phyloP scores from a whole-genome alignment of 2,797 vertebrate genomes.

The Sebastes nivosus region DNA sequence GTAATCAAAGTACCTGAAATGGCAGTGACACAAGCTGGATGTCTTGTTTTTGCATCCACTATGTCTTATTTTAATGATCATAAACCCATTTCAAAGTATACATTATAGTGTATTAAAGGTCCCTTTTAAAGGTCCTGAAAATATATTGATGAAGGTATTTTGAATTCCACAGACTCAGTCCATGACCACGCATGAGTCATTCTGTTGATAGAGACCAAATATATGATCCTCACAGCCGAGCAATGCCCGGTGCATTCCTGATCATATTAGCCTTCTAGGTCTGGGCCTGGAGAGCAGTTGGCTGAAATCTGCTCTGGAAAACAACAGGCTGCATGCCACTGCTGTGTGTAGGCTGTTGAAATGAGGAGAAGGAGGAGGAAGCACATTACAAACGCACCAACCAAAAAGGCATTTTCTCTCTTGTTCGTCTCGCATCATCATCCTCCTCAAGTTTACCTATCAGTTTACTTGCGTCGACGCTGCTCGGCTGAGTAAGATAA shows the following conservation, averaged over 20 bases:
- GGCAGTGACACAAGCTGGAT: slow-evolving; percentile 15
- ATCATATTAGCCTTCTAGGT: slow-evolving; percentile 52
- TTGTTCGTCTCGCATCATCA: neutral
- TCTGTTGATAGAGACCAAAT: slow-evolving; percentile 69
- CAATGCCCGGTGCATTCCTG: slow-evolving; percentile 59
- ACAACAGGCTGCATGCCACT: slow-evolving; percentile 38
- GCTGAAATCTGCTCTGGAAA: slow-evolving; percentile 47
- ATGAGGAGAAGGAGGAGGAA: slow-evolving; percentile 10
- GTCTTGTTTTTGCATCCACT: neutral
- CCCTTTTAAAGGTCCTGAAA: slow-evolving; percentile 20
- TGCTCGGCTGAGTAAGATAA: slow-evolving; percentile 41
- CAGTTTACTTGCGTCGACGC: slow-evolving; percentile 32
- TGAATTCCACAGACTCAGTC: slow-evolving; percentile 61
- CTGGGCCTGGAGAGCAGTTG: slow-evolving; percentile 27
- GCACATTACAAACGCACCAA: neutral
- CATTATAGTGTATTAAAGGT: slow-evolving; percentile 12
- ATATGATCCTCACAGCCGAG: slow-evolving; percentile 59
- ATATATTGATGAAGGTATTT: neutral
- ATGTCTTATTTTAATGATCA: neutral
- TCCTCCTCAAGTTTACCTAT: slow-evolving; percentile 32
- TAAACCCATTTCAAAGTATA: neutral
- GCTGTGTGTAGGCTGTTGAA: slow-evolving; percentile 26
- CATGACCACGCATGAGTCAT: slow-evolving; percentile 78
- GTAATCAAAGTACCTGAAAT: neutral
- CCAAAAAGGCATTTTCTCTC: neutral